A percentile compares a stretch with the other conserved stretches of the same genome.
phyloP scores from a whole-genome alignment of 2,888 invertebrate species.

The Hypselothyrea guttata region DNA sequence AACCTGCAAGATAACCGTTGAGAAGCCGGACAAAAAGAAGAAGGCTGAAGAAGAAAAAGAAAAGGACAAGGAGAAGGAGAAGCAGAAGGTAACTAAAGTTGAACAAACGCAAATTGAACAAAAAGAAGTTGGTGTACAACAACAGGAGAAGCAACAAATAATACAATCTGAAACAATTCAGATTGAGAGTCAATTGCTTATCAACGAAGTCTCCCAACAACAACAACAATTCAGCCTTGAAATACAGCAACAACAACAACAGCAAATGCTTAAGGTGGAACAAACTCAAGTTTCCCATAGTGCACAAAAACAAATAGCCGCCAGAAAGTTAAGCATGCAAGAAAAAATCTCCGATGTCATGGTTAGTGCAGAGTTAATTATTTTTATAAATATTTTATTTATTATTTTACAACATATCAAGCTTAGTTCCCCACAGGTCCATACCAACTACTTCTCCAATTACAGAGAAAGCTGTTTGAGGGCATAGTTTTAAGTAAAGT shows the following conservation, averaged over 20 bases:
- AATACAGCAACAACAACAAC: not conserved
- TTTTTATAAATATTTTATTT: no score
- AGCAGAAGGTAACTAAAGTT: slow-evolving; percentile 81
- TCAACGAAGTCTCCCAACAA: no score
- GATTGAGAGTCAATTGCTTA: no score
- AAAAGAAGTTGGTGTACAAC: slow-evolving; percentile 18
- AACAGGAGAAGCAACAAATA: slow-evolving; percentile 8
- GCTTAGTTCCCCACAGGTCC: no score
- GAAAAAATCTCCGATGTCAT: slow-evolving; percentile 3
- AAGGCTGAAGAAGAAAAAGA: slow-evolving; percentile 83
- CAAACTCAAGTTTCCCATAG: slow-evolving; percentile 11
- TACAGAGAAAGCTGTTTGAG: no score
- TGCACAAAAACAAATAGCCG: slow-evolving; percentile 12
- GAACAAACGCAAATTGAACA: not conserved
- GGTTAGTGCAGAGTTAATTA: no score
- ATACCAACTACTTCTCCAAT: no score
- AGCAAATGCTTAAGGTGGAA: slow-evolving; percentile 3
- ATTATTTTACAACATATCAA: no score
- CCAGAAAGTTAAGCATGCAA: slow-evolving; percentile 10
- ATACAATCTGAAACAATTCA: not conserved
- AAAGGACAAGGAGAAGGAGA: slow-evolving; percentile 81
- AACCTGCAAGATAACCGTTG: slow-evolving; percentile 91
- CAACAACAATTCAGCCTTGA: slow-evolving; percentile 8
- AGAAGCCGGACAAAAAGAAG: slow-evolving; percentile 84
- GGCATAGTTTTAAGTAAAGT: no score